Percentiles rank a stretch among this genome's conserved stretches.
Evolutionary conservation across 2,113 vertebrate species (phyloP).

Genomic region (Gymnobelideus leadbeateri): DNA sequence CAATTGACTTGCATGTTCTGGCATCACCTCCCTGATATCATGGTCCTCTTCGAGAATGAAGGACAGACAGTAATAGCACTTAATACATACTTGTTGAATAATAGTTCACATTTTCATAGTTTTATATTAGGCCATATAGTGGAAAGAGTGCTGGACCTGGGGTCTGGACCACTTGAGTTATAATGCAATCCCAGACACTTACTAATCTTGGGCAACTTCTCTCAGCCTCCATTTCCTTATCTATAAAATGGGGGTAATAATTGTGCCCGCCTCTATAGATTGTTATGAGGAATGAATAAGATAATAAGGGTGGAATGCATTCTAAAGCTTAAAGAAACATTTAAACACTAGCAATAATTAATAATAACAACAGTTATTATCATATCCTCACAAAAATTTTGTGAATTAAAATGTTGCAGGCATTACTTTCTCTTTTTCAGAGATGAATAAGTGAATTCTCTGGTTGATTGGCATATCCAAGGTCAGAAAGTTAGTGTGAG

Average conservation of each 20-base stretch:
- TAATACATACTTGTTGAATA: not conserved
- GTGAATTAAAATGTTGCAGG: not conserved
- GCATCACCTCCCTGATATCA: too few species aligned
- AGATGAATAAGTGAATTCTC: not conserved
- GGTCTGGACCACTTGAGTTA: not conserved
- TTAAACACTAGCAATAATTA: not conserved
- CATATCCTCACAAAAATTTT: not conserved
- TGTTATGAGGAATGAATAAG: not conserved
- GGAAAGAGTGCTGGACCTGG: not conserved
- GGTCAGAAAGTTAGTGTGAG: too few species aligned
- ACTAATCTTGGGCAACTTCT: not conserved
- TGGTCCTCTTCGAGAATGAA: too few species aligned
- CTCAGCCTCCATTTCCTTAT: not conserved
- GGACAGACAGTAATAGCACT: not conserved
- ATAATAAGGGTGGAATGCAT: not conserved
- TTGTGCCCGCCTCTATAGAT: not conserved
- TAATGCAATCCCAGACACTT: not conserved
- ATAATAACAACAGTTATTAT: not conserved
- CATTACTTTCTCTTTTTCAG: not conserved
- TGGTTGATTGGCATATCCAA: too few species aligned
- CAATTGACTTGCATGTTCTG: too few species aligned
- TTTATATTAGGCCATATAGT: not conserved
- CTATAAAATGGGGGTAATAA: not conserved
- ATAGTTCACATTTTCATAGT: not conserved
- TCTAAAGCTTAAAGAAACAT: not conserved